Evolutionary conservation across 2,888 invertebrate species (phyloP).

Genomic region (Pristionchus mayeri): DNA sequence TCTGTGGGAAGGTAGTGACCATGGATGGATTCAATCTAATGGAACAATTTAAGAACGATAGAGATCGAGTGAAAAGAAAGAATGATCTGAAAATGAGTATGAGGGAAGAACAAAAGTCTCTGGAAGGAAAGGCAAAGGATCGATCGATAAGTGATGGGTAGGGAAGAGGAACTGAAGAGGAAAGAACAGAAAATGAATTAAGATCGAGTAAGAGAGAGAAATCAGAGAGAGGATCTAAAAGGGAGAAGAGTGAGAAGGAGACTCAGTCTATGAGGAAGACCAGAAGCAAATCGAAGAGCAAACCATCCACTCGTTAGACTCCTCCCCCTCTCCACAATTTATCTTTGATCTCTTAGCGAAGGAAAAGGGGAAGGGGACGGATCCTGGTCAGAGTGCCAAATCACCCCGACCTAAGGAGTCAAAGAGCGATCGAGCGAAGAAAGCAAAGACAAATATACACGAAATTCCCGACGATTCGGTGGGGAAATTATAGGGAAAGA

Average conservation of each 20-base stretch:
- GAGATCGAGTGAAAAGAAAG: constrained; percentile 30
- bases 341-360: not conserved
- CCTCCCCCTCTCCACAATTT: not conserved
- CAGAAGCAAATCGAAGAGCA: constrained; percentile 1
- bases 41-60: not conserved
- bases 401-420: not conserved
- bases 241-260: not conserved
- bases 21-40: not conserved
- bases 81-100: not conserved
- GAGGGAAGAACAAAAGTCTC: not conserved
- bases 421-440: constrained; percentile 10
- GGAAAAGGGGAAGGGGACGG: not conserved
- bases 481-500: not conserved
- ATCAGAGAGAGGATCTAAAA: not conserved
- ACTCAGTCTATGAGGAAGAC: not conserved
- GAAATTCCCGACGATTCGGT: not conserved
- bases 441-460: not conserved
- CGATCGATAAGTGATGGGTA: not conserved
- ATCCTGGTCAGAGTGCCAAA: not conserved
- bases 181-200: not conserved
- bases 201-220: not conserved
- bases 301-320: not conserved
- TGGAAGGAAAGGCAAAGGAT: not conserved
- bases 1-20: constrained; percentile 6
- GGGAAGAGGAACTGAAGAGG: not conserved